These are phyloP conservation scores for Acropora tenuis DNA, from an alignment of 64 coral and sea anemone species.

Conservation along the genomic window DNA sequence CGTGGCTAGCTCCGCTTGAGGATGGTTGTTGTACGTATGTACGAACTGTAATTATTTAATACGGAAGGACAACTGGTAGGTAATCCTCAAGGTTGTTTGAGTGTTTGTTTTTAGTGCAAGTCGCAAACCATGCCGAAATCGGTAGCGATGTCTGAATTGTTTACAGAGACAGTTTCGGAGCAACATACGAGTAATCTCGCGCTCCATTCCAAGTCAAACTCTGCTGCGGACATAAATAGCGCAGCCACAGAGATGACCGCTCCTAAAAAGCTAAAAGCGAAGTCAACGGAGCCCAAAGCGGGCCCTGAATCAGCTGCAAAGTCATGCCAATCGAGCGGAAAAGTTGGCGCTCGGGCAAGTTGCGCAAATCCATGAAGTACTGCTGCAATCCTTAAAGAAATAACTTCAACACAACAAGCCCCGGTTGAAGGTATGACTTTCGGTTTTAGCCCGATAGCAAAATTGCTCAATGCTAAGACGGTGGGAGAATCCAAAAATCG, in stretches of 20 bases:
- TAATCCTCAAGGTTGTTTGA: too few relatives aligned
- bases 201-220: neutral
- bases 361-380: neutral
- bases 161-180: neutral
- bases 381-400: neutral
- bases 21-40: conserved; percentile 37
- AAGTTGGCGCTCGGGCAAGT: neutral
- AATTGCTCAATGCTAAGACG: conserved; percentile 1
- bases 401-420: conserved; percentile 2
- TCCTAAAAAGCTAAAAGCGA: neutral
- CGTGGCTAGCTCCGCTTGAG: neutral
- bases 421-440: neutral
- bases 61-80: too few relatives aligned
- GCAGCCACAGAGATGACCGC: neutral
- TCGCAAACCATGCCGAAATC: too few relatives aligned
- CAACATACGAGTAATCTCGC: neutral
- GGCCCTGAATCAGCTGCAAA: neutral
- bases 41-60: too few relatives aligned
- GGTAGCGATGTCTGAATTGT: too few relatives aligned
- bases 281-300: neutral
- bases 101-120: neutral
- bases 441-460: conserved; percentile 11
- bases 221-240: neutral
- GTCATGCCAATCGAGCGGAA: too few relatives aligned
- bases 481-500: neutral